These are phyloP conservation scores for Zelleria hepariella DNA, from an alignment of 2,888 invertebrate genomes.

Conservation along the genomic window DNA sequence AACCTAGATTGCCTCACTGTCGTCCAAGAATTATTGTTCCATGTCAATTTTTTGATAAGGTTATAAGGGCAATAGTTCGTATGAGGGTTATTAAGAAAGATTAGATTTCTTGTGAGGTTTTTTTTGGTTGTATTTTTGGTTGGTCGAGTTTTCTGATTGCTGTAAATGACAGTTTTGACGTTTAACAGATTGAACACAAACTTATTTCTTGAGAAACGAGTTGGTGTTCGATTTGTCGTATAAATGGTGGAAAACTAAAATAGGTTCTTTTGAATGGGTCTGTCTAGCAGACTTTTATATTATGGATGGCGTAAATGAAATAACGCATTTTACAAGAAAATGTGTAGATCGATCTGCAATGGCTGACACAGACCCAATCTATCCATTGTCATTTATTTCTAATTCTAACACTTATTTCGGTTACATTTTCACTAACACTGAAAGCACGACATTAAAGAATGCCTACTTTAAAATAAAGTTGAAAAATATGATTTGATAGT, in stretches of 20 bases:
- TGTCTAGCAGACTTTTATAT: not conserved
- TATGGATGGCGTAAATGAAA: conserved; percentile 27
- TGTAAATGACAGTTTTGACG: not conserved
- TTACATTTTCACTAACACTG: conserved; percentile 21
- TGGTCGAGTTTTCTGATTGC: not conserved
- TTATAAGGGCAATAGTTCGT: no score
- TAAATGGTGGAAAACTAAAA: no score
- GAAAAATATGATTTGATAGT: conserved; percentile 16
- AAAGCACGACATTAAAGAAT: not conserved
- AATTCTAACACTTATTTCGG: conserved; percentile 16
- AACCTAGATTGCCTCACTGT: not conserved
- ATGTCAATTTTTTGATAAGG: not conserved
- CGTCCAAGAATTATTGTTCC: not conserved
- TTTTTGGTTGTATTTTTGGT: not conserved
- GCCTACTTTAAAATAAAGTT: conserved; percentile 11
- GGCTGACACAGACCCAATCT: conserved; percentile 56
- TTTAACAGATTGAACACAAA: not conserved
- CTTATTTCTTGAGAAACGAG: not conserved
- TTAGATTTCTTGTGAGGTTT: not conserved
- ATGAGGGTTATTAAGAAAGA: not conserved
- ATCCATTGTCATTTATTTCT: conserved; percentile 43
- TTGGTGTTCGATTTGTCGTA: no score
- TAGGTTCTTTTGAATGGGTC: not conserved
- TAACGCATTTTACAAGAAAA: conserved; percentile 31
- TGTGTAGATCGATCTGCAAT: conserved; percentile 54